Evolutionary conservation across 2,113 vertebrate species (phyloP).

Genomic region (Gymnorhina tibicen): DNA sequence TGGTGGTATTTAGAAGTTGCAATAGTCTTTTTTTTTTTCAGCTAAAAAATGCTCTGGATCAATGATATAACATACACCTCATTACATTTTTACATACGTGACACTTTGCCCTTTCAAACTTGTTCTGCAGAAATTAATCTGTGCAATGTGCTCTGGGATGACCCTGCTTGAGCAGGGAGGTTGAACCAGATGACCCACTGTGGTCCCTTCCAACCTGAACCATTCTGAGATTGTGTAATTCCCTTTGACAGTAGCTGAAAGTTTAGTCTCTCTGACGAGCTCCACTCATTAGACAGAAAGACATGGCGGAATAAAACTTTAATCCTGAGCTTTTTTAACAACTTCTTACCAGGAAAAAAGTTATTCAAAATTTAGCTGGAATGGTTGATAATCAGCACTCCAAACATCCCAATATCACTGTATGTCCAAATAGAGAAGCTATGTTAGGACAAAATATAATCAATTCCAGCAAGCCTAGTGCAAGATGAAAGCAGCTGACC

Average conservation of each 20-base stretch:
- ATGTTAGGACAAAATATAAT: not conserved
- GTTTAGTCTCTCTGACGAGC: not conserved
- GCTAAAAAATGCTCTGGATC: not conserved
- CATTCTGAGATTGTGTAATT: not conserved
- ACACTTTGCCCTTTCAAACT: not conserved
- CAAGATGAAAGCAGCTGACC: conserved; percentile 5
- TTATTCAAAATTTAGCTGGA: not conserved
- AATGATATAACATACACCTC: not conserved
- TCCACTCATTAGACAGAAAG: not conserved
- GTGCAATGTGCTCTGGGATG: not conserved
- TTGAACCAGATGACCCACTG: not conserved
- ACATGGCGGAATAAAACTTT: not conserved
- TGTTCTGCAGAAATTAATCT: not conserved
- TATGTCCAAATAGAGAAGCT: not conserved
- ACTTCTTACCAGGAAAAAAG: not conserved
- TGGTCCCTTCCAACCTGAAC: not conserved
- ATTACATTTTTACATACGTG: not conserved
- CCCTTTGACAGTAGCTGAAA: not conserved
- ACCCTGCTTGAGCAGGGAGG: not conserved
- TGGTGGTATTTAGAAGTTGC: not conserved
- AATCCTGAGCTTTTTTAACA: not conserved
- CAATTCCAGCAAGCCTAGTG: not conserved
- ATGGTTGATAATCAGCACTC: not conserved
- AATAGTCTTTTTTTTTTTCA: not conserved
- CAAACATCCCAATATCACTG: not conserved